phyloP scores from a whole-genome alignment of 92 coral and sea anemone species.

The Nematostella vectensis region DNA sequence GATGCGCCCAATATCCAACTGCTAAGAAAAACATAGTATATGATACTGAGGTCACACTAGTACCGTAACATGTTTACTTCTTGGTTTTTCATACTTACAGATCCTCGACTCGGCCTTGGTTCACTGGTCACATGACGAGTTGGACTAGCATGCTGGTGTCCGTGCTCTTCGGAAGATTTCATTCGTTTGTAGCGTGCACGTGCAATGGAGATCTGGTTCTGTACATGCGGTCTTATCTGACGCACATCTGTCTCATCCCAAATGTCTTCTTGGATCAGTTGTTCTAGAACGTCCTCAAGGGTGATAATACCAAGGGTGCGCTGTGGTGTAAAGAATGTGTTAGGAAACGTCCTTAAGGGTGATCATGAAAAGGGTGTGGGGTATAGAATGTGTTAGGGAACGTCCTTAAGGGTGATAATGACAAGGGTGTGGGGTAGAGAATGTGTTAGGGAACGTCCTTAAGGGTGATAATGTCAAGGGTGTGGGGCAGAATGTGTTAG shows the following conservation, averaged over 20 bases:
- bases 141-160: not conserved
- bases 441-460: no score
- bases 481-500: no score
- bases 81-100: no score
- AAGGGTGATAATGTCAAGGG: no score
- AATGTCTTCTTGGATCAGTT: conserved; percentile 90
- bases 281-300: conserved; percentile 90
- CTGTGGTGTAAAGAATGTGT: no score
- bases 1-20: no score
- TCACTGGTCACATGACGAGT: not conserved
- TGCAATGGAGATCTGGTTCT: conserved; percentile 50
- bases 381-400: not conserved
- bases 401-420: not conserved
- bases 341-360: not conserved
- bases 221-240: conserved; percentile 16
- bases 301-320: conserved; percentile 78
- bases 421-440: no score
- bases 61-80: no score
- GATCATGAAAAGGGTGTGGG: not conserved
- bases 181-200: conserved; percentile 30
- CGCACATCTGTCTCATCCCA: conserved; percentile 82
- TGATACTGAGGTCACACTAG: no score
- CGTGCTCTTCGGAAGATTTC: conserved; percentile 28
- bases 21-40: not conserved
- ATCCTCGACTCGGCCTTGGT: no score